phyloP scores from a whole-genome alignment of 2,113 vertebrate species.

The Dipodomys ordii region DNA sequence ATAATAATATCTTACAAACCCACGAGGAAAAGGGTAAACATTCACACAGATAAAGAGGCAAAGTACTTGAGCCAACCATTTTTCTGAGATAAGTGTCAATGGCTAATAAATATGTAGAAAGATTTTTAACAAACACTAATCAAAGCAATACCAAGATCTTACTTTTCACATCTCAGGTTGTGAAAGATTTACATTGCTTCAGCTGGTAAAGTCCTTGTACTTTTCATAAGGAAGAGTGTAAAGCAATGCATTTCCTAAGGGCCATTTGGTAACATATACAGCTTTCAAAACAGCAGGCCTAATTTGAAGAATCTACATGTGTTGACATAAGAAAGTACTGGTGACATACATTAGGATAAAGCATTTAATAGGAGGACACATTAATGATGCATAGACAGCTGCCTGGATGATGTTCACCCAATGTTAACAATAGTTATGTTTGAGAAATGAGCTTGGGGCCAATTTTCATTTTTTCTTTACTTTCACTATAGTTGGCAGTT shows the following conservation, averaged over 20 bases:
- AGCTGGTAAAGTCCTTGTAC: not conserved
- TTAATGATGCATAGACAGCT: not conserved
- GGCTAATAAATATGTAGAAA: not conserved
- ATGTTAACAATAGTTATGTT: constrained; percentile 7
- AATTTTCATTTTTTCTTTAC: constrained; percentile 39
- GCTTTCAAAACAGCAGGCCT: not conserved
- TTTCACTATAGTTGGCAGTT: constrained; percentile 25
- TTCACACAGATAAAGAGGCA: not conserved
- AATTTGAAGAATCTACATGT: not conserved
- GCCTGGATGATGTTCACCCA: not conserved
- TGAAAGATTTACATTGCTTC: not conserved
- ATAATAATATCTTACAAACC: not conserved
- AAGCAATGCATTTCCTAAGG: not conserved
- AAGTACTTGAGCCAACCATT: not conserved
- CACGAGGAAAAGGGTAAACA: constrained; percentile 38
- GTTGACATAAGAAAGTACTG: not conserved
- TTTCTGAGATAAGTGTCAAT: not conserved
- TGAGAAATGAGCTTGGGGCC: constrained; percentile 14
- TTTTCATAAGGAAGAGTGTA: not conserved
- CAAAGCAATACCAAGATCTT: not conserved
- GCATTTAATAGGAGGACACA: not conserved
- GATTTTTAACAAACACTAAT: not conserved
- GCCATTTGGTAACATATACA: not conserved
- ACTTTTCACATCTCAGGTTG: constrained; percentile 1
- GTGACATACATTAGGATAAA: not conserved